These are phyloP conservation scores for Junonia oenone DNA, from an alignment of 2,888 invertebrate species.

Conservation along the genomic window DNA sequence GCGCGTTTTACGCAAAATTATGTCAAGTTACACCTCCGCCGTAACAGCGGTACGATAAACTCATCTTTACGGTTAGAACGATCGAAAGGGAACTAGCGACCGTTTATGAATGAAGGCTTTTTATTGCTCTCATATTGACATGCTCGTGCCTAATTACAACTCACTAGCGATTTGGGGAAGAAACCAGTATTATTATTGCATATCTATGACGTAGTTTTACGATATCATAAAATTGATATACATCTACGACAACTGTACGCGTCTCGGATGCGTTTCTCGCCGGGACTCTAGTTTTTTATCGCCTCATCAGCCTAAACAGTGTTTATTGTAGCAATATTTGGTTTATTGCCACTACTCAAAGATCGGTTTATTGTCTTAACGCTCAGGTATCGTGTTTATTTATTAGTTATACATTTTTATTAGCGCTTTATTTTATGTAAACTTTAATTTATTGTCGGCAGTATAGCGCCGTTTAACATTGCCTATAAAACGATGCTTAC, in stretches of 20 bases:
- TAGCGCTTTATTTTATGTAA: conserved; percentile 78
- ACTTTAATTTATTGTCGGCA: conserved; percentile 77
- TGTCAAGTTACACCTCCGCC: conserved; percentile 76
- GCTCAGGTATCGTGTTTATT: conserved; percentile 79
- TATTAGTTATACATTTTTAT: conserved; percentile 80
- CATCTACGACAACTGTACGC: conserved; percentile 46
- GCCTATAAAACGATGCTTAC: conserved; percentile 78
- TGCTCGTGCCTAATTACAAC: conserved; percentile 69
- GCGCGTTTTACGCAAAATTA: conserved; percentile 78
- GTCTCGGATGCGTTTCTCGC: conserved; percentile 33
- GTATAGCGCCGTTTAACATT: conserved; percentile 75
- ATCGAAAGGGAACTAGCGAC: conserved; percentile 69
- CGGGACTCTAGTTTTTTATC: conserved; percentile 43
- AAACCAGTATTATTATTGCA: conserved; percentile 69
- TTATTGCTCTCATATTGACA: conserved; percentile 75
- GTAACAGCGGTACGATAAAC: conserved; percentile 73
- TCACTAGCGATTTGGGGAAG: conserved; percentile 67
- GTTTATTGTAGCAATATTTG: conserved; percentile 78
- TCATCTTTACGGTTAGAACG: conserved; percentile 73
- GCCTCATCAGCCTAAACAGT: conserved; percentile 72
- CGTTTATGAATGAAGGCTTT: conserved; percentile 73
- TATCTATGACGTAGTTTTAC: conserved; percentile 66
- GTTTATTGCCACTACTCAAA: conserved; percentile 75
- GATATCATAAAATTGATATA: conserved; percentile 74
- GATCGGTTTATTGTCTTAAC: conserved; percentile 75